Base-by-base conservation (phyloP, 2,797 vertebrate species). In the Sphaeramia orbicularis region DNA sequence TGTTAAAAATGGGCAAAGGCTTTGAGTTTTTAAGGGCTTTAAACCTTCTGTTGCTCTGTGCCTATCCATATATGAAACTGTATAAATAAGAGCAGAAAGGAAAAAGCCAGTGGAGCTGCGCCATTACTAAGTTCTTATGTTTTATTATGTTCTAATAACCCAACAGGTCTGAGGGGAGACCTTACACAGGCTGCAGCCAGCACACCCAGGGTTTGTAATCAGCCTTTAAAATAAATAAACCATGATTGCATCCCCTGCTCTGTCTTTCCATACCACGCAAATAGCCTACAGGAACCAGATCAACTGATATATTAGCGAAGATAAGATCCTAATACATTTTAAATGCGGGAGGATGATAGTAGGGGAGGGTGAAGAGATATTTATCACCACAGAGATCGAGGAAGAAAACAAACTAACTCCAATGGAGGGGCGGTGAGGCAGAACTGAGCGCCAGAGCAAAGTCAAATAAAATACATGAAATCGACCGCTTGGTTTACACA, bases 151-250 rank as follows among this genome's bases (percentile, higher is more conserved):
- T 77, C 58, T 78, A 85, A 84, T 81, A 79, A 80, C 48, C 13
- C 32, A 80, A 84, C 59, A 32, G 37, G 42, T 74, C 49, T 7
- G 4, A 27, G n/a, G 74, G 57, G 67, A 62, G 15, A 27, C 55
- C 59, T 10, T 40, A 65, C 53, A 44, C 16, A 1, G 38, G 51
- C 36, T n/a, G 40, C 47, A 27, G 70, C 30, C 0, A 72, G 50
- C 68, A 62, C 49, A 68, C 65, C 47, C 71, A 8, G 27, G 50
- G 35, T 71, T 81, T 83, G 76, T 78, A 86, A 86, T 84, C 59
- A 84, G 79, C 45, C 60, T 74, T 75, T 69, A 61, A 76, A 86
- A 83, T 80, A 80, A 87, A 91, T 84, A 75, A 84, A 78, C 35
- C 63, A 56, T 41, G 58, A 78, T 64, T 65, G 61, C 74, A 76